Evolutionary conservation across 2,797 vertebrate species (phyloP), one percentile per base, ranked within the genome.

Genomic region (Octomys mimax): DNA sequence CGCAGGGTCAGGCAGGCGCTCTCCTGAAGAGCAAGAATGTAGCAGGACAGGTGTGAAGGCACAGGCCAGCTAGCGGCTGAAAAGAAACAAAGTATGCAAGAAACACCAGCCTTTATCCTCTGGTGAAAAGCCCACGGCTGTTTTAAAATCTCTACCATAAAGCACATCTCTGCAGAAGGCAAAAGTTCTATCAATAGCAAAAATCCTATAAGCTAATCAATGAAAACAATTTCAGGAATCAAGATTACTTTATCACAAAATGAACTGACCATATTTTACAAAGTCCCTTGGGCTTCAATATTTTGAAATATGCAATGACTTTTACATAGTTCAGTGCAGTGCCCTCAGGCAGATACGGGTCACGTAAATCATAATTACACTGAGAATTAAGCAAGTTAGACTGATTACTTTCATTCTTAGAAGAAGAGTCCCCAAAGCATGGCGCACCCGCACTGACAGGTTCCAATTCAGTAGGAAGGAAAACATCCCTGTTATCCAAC

Each of bases 221-320:
- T 46, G 94, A 91, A 93, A 91, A 82, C 78, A 62, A 87, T 96
- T 94, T 80, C 77, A 89, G 13, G 75, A 64, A 96, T 87, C 88
- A 57, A 0, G 52, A 91, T 95, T 46, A 91, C 62, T 93, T 73
- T 64, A 79, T 36, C 94, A 93, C 59, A 78, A 71, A 97, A 89
- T 0, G 2, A 87, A 82, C n/a, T 33, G 61, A 11, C 66, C 7
- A 18, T 1, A 70, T 1, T 13, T n/a, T 64, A 78, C 57, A 39
- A 16, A n/a, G 21, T 31, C 9, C 70, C 36, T 86, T 62, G 5
- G 4, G 7, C 46, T 36, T 24, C 33, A 18, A 3, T 33, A 31
- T 59, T 71, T 85, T 49, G 31, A 61, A 87, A 96, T 59, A 42
- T 4, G 13, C 2, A 28, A 31, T 36, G 24, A 26, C 26, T 90